Percentiles rank a stretch among this genome's conserved stretches.
Conservation (phyloP, 2,888 invertebrate genomes). For the Ypsolopha scabrella region DNA sequence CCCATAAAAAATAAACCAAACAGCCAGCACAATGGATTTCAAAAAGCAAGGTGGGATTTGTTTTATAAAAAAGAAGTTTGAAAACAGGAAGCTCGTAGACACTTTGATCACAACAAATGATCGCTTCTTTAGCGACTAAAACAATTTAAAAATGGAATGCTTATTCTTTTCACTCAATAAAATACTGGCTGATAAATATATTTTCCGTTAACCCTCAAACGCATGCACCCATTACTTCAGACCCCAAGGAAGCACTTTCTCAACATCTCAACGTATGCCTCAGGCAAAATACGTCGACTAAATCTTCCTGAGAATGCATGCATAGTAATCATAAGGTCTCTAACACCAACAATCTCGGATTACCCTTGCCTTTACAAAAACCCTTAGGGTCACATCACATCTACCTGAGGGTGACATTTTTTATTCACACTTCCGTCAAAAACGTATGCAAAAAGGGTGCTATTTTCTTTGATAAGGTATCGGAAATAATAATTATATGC, state of each 20-base stretch:
- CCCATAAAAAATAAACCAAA: conserved; percentile 54
- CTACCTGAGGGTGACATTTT: conserved; percentile 65
- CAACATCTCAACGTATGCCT: conserved; percentile 39
- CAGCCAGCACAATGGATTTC: conserved; percentile 47
- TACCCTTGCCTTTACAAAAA: conserved; percentile 45
- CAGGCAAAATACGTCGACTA: conserved; percentile 34
- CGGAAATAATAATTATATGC: conserved; percentile 71
- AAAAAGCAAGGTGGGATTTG: conserved; percentile 26
- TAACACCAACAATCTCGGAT: conserved; percentile 46
- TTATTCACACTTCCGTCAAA: conserved; percentile 67
- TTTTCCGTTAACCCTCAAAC: conserved; percentile 35
- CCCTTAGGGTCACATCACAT: conserved; percentile 57
- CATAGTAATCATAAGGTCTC: conserved; percentile 60
- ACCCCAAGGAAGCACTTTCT: conserved; percentile 42
- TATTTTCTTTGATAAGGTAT: conserved; percentile 63
- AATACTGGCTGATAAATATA: not conserved
- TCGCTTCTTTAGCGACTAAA: not conserved
- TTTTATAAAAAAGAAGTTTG: conserved; percentile 16
- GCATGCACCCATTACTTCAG: conserved; percentile 22
- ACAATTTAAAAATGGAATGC: not conserved
- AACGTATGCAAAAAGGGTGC: conserved; percentile 65
- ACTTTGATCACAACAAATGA: not conserved
- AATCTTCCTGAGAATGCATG: conserved; percentile 67
- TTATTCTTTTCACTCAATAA: not conserved
- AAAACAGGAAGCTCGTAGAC: not conserved